Evolutionary conservation across 1,140 invertebrate genomes (phyloP), one percentile per base, ranked within the genome.

Genomic region (Phymorhynchus buccinoides): DNA sequence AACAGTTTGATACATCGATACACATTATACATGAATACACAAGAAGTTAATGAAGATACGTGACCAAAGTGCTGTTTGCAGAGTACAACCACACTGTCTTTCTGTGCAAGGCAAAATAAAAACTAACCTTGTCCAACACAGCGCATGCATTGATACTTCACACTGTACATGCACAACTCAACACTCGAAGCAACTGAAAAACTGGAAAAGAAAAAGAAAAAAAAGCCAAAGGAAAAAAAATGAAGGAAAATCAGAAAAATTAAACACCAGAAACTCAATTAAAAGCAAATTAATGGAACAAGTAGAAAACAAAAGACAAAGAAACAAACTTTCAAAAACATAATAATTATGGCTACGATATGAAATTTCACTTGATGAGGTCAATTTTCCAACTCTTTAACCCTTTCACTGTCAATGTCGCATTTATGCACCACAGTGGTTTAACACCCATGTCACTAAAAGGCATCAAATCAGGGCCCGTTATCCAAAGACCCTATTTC

Each of bases 201-300:
- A 80, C 52, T 56, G 77, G 44, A 79, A 75, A 87, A 86, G 56
- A 88, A 84, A 39, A 90, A 83, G 35, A 86, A 84, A 77, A 88
- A 80, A 27, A 75, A 80, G 42, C 6, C 7, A 39, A 27, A 32
- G 7, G 1, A 52, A 80, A 80, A 80, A 52, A 27, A 75, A 22
- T 75, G n/a, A 62, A 68, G n/a, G 62, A 71, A 71, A 83, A 83
- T 83, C 41, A 30, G 30, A 22, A 66, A 66, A 27, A 66, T 66
- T 73, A 35, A 75, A 41, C 4, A 75, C 9, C 32, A 75, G 22
- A 27, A 75, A 75, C 0, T 18, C 37, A 39, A 39, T 41, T 16
- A 75, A 39, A 75, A 3, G 37, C 16, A 75, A 18, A 75, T 37
- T 37, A 41, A 41, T 41, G 27, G 1, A 41, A 75, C 18, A 41